phyloP scores from a whole-genome alignment of 2,888 invertebrate genomes.

The Patella caerulea region DNA sequence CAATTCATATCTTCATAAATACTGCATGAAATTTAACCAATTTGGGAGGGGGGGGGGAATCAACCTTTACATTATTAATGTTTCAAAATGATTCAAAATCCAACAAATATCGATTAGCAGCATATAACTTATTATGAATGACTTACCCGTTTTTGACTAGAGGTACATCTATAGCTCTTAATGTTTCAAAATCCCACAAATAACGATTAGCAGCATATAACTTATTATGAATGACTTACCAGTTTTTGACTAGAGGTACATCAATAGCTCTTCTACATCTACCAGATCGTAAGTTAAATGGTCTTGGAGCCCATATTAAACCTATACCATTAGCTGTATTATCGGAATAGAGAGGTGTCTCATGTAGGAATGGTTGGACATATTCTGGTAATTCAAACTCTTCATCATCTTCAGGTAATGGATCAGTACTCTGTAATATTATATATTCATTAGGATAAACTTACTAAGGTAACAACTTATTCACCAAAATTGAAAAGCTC shows the following conservation, averaged over 20 bases:
- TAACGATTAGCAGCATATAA: too few species aligned
- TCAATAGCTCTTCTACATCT: conserved; percentile 94
- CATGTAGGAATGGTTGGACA: conserved; percentile 92
- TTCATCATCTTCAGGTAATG: conserved; percentile 84
- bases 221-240: conserved; percentile 77
- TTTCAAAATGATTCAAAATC: too few species aligned
- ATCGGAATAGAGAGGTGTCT: conserved; percentile 96
- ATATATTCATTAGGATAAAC: background rate
- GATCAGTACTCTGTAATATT: conserved; percentile 79
- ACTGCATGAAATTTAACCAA: too few species aligned
- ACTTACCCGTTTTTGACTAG: conserved; percentile 95
- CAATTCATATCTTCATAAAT: too few species aligned
- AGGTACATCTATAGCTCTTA: conserved; percentile 96
- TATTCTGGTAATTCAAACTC: conserved; percentile 93
- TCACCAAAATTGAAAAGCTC: too few species aligned
- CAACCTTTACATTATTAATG: too few species aligned
- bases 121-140: background rate
- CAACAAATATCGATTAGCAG: too few species aligned
- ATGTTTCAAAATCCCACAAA: too few species aligned
- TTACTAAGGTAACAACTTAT: too few species aligned
- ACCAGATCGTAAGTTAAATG: conserved; percentile 96
- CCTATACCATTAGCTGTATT: conserved; percentile 99
- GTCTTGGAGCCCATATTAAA: conserved; percentile 96
- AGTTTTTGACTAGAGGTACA: conserved; percentile 96
- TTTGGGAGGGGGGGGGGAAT: too few species aligned